Percentiles rank a stretch among this genome's conserved stretches.
Evolutionary conservation across 2,797 vertebrate species (phyloP).

Genomic region (Oryzias sinensis): DNA sequence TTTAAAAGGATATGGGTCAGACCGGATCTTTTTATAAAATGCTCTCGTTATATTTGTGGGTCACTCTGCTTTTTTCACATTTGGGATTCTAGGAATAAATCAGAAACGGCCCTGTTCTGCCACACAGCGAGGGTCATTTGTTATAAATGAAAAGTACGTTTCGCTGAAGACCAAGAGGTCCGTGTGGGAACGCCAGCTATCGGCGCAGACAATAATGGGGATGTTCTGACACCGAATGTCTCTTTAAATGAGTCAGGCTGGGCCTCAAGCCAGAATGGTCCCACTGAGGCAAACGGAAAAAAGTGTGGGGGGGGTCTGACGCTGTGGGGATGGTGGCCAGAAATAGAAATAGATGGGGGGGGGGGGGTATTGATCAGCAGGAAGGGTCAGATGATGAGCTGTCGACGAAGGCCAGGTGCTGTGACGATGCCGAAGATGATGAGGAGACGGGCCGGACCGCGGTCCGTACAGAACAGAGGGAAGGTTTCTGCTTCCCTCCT

Average conservation of each 20-base stretch:
- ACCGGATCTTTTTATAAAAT: conserved; percentile 61
- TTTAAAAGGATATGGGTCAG: conserved; percentile 64
- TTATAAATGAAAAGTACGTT: conserved; percentile 13
- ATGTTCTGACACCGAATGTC: conserved; percentile 2
- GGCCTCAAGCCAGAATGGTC: conserved; percentile 40
- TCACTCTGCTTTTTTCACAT: conserved; percentile 56
- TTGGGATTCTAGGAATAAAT: conserved; percentile 59
- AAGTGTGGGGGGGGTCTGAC: conserved; percentile 48
- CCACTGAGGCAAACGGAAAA: conserved; percentile 46
- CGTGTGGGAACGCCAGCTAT: conserved; percentile 2
- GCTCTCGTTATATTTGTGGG: conserved; percentile 69
- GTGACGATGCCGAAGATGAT: conserved; percentile 8
- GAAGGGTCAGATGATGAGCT: conserved; percentile 49
- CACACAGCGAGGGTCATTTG: conserved; percentile 33
- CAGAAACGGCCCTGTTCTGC: conserved; percentile 43
- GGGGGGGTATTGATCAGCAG: conserved; percentile 63
- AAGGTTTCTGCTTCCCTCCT: too few species aligned
- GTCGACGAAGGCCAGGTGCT: conserved; percentile 17
- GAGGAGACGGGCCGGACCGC: too few species aligned
- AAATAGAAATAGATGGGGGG: conserved; percentile 66
- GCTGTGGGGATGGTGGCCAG: conserved; percentile 54
- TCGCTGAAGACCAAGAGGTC: conserved; percentile 5
- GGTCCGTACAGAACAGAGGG: too few species aligned
- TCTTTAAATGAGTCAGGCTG: conserved; percentile 50
- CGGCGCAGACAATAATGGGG: conserved; percentile 1